Evolutionary conservation across 2,888 invertebrate genomes (phyloP).

Genomic region (Phaedon cochleariae): DNA sequence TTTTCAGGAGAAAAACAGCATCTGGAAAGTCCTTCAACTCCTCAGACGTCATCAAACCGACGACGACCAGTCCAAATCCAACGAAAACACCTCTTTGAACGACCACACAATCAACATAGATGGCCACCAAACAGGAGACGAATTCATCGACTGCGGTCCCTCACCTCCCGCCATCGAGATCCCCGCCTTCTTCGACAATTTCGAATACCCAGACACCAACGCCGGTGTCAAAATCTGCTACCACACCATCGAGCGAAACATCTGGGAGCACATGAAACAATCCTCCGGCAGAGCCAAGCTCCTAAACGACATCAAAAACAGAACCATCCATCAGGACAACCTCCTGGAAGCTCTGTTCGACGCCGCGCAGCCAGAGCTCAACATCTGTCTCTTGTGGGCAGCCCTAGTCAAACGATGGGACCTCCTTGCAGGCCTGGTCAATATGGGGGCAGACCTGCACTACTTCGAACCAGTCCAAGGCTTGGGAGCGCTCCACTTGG

Average conservation of each 20-base stretch:
- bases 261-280: slow-evolving; percentile 76
- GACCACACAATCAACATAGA: neutral
- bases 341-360: slow-evolving; percentile 63
- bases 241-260: slow-evolving; percentile 75
- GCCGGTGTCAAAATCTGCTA: slow-evolving; percentile 75
- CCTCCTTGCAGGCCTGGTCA: slow-evolving; percentile 69
- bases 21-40: neutral
- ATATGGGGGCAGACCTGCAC: slow-evolving; percentile 36
- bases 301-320: slow-evolving; percentile 78
- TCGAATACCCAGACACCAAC: slow-evolving; percentile 70
- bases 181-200: slow-evolving; percentile 81
- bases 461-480: slow-evolving; percentile 77
- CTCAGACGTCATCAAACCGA: neutral
- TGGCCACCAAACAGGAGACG: slow-evolving; percentile 65
- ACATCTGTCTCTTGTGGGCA: slow-evolving; percentile 77
- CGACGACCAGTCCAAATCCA: neutral
- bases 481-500: slow-evolving; percentile 77
- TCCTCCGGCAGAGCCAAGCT: slow-evolving; percentile 72
- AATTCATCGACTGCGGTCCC: slow-evolving; percentile 80
- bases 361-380: slow-evolving; percentile 72
- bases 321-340: slow-evolving; percentile 69
- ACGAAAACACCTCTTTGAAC: slow-evolving; percentile 1
- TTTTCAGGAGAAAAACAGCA: neutral
- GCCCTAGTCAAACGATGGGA: slow-evolving; percentile 76
- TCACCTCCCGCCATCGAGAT: slow-evolving; percentile 82